These are phyloP conservation scores for Scylla paramamosain DNA, from an alignment of 1,140 invertebrate species.

Conservation along the genomic window DNA sequence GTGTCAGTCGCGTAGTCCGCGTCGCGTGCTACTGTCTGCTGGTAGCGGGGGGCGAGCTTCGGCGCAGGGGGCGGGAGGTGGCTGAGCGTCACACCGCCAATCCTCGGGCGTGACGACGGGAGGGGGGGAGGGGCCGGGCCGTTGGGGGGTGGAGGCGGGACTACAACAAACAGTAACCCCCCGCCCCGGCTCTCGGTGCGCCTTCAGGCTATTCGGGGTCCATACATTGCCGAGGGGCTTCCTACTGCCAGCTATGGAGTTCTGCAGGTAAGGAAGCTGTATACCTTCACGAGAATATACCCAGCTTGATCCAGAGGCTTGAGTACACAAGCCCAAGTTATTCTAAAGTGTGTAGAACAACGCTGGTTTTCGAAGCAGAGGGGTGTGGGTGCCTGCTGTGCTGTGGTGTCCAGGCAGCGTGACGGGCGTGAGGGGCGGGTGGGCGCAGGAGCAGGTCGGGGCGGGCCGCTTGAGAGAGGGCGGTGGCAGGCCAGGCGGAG, in stretches of 20 bases:
- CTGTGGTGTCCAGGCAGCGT: slow-evolving; percentile 50
- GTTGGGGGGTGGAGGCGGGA: slow-evolving; percentile 30
- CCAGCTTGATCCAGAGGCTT: background rate
- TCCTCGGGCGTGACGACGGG: slow-evolving; percentile 59
- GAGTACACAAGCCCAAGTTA: background rate
- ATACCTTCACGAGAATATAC: background rate
- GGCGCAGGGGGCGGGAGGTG: slow-evolving; percentile 66
- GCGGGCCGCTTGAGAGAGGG: slow-evolving; percentile 52
- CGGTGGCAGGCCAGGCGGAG: slow-evolving; percentile 35
- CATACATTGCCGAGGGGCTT: background rate
- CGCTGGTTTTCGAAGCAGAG: background rate
- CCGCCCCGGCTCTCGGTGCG: background rate
- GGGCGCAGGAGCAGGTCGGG: slow-evolving; percentile 34
- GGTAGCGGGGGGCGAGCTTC: slow-evolving; percentile 50
- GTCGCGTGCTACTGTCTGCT: slow-evolving; percentile 64
- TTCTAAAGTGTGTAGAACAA: background rate
- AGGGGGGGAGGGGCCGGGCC: slow-evolving; percentile 19
- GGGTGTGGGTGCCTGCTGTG: slow-evolving; percentile 38
- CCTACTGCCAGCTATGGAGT: no score
- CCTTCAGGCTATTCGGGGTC: background rate
- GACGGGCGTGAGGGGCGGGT: slow-evolving; percentile 60
- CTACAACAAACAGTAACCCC: slow-evolving; percentile 37
- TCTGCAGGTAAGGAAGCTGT: background rate
- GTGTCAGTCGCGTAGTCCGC: slow-evolving; percentile 43
- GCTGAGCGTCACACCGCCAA: slow-evolving; percentile 64